Evolutionary conservation across 2,888 invertebrate species (phyloP), one percentile per base, ranked within the genome.

Genomic region (Globia sparganii): DNA sequence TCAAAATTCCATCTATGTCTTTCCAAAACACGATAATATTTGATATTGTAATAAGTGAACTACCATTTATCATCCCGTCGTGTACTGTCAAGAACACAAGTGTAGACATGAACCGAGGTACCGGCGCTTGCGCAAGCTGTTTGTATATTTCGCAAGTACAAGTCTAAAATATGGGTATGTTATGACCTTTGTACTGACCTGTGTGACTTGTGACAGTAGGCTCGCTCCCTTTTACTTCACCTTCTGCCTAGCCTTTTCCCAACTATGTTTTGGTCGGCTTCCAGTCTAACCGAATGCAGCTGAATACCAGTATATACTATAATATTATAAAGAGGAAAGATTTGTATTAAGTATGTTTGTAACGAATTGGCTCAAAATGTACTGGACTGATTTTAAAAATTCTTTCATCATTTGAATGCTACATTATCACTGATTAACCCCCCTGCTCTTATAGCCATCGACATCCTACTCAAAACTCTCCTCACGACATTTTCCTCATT

Each of bases 11-110:
- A 18, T 56, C 25, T n/a, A 3, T 0, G 28, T 49, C 15, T 56
- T 61, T 53, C 37, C 13, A 13, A 68, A 21, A 34, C 31, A 67
- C 13, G 53, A 66, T 56, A 68, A 13, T 74, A 66, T 75, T 64
- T 40, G 67, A 79, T 77, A 82, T 40, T 70, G n/a, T 70, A 81
- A 66, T 81, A 70, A 61, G 61, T n/a, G 77, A 56, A 66, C 82
- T 56, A 49, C 13, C 66, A 80, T 80, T 80, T 61, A 80, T 80
- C 82, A 77, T 81, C 0, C 21, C n/a, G 70, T 49, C 80, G 70
- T 82, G 82, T 80, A 82, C 82, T 70, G 77, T 81, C 81, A 61
- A 56, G 28, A 25, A 40, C 40, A 77, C 56, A 77, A 82, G 65
- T 69, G 77, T 62, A 70, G 77, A 80, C 82, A 43, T 58, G 80